A percentile compares a stretch with the other conserved stretches of the same genome.
Evolutionary conservation across 1,140 invertebrate species (phyloP).

Genomic region (Pseudomyrmex concolor): DNA sequence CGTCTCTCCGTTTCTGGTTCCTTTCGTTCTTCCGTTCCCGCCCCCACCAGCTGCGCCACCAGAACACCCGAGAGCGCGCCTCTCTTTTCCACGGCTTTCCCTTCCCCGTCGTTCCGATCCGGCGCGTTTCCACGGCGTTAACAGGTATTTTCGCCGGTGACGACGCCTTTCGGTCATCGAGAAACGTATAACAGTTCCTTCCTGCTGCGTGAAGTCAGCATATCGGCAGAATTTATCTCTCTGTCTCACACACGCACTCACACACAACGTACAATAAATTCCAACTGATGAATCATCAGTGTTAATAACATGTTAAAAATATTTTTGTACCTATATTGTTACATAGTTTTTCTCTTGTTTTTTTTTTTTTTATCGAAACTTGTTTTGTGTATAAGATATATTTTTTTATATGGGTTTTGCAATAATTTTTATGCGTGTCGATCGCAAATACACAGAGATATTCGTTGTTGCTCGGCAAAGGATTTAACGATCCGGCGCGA

Average conservation of each 20-base stretch:
- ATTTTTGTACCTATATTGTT: too few species aligned
- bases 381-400: too few species aligned
- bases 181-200: neutral
- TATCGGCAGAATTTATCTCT: neutral
- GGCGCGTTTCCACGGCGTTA: constrained; percentile 62
- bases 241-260: neutral
- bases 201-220: neutral
- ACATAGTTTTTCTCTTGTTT: too few species aligned
- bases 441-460: neutral
- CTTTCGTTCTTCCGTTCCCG: constrained; percentile 72
- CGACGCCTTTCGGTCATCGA: constrained; percentile 53
- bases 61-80: constrained; percentile 51
- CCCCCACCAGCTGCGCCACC: constrained; percentile 59
- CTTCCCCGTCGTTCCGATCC: constrained; percentile 54
- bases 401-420: too few species aligned
- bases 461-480: constrained; percentile 5
- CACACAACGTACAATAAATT: too few species aligned
- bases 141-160: constrained; percentile 62
- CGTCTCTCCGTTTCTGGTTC: constrained; percentile 73
- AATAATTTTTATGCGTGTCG: neutral
- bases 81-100: constrained; percentile 63
- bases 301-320: too few species aligned
- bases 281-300: too few species aligned
- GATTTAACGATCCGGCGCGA: constrained; percentile 38
- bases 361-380: too few species aligned